Conservation (phyloP, 2,888 invertebrate genomes). For the Drosophila koepferae region DNA sequence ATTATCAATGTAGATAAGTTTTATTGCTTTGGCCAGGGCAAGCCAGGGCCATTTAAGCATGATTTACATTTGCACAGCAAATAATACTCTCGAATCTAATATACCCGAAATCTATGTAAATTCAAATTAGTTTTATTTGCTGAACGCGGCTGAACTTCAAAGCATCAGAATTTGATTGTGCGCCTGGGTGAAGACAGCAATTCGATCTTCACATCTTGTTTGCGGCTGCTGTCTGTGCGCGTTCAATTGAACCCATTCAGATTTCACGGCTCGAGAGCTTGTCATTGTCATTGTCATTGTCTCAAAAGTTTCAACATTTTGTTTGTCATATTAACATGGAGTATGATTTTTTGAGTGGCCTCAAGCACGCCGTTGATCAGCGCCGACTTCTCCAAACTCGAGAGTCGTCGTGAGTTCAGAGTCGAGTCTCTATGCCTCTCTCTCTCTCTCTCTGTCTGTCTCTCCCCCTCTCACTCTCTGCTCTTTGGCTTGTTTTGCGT, state of each 20-base stretch:
- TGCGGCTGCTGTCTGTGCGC: slow-evolving; percentile 25
- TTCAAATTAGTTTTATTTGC: neutral
- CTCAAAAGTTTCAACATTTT: slow-evolving; percentile 69
- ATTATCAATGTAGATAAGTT: slow-evolving; percentile 72
- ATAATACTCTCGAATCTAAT: neutral
- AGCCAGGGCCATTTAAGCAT: slow-evolving; percentile 39
- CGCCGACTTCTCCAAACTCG: slow-evolving; percentile 15
- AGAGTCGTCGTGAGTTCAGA: neutral
- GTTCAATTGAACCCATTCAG: slow-evolving; percentile 50
- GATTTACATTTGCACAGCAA: slow-evolving; percentile 24
- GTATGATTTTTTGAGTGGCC: slow-evolving; percentile 78
- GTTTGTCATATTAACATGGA: slow-evolving; percentile 80
- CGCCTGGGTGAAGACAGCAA: slow-evolving; percentile 17
- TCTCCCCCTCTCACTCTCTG: neutral
- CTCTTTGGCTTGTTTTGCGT: slow-evolving; percentile 41
- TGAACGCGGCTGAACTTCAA: slow-evolving; percentile 59
- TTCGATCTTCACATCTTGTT: slow-evolving; percentile 23
- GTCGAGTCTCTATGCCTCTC: slow-evolving; percentile 8
- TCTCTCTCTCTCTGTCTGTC: neutral
- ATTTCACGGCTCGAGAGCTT: slow-evolving; percentile 40
- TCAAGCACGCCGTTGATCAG: slow-evolving; percentile 49
- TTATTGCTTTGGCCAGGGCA: slow-evolving; percentile 58
- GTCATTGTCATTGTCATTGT: slow-evolving; percentile 61
- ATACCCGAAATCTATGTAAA: neutral
- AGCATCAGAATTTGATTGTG: slow-evolving; percentile 45